Evolutionary conservation across 2,113 vertebrate species (phyloP), one percentile per base, ranked within the genome.

Genomic region (Genyomyrus donnyi): DNA sequence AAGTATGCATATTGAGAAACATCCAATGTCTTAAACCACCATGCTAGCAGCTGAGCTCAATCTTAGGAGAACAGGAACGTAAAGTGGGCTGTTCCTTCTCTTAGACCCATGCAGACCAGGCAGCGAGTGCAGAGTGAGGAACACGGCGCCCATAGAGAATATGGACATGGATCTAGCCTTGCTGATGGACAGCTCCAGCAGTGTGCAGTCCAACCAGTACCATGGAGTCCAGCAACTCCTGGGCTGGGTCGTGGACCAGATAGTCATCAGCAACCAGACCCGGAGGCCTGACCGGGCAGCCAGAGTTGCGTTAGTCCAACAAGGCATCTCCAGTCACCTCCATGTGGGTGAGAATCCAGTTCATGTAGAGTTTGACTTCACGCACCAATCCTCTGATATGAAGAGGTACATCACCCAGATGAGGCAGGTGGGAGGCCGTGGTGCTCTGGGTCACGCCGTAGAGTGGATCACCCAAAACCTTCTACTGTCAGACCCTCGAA

Each of bases 111-210:
- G 98, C 90, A 93, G 13, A 1, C 96, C 93, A 6, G 90, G 89
- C 9, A 46, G 13, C 0, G 90, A 91, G 21, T 98, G 97, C 11
- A 1, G 89, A 27, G 88, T 86, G 17, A 91, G 92, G 35, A 87
- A 39, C 56, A 85, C 92, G 0, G 17, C 27, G 0, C 45, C 89
- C 2, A 1, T 0, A 27, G 94, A 94, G 2, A 27, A 89, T 2
- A 93, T 94, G 17, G 93, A 97, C 9, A 39, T 96, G 93, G 97
- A 98, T 93, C 91, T 98, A 87, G 95, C 93, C 0, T 91, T 97
- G 58, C 48, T 98, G 90, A 85, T 97, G 91, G 98, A 98, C 53
- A 90, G 97, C 88, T 98, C 98, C 90, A 90, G 10, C 5, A 93
- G 94, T 77, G 42, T 98, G 5, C 92, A 92, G 53, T 89, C 92